Conservation (phyloP, 2,888 invertebrate genomes). For the Ectemnius continuus region DNA sequence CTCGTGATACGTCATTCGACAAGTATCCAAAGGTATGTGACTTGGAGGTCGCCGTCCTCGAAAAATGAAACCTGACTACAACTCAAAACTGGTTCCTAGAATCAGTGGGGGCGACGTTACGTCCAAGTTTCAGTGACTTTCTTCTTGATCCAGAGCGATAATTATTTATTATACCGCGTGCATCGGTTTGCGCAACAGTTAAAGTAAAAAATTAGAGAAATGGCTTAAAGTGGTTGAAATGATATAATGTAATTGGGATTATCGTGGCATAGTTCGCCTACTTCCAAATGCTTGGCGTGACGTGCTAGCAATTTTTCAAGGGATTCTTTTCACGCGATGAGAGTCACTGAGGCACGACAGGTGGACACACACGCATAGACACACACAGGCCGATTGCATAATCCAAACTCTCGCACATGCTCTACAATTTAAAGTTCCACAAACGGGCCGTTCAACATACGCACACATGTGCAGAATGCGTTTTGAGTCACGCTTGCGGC, state of each 20-base stretch:
- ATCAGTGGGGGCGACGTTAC: neutral
- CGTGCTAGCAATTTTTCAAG: slow-evolving; percentile 3
- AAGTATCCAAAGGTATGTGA: neutral
- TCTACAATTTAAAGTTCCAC: neutral
- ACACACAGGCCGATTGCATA: slow-evolving; percentile 20
- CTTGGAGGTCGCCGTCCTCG: slow-evolving; percentile 19
- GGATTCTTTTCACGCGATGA: slow-evolving; percentile 19
- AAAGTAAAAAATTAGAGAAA: too few species aligned
- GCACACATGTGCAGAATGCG: too few species aligned
- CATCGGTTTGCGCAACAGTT: too few species aligned
- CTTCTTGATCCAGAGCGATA: too few species aligned
- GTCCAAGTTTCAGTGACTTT: too few species aligned
- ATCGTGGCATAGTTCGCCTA: too few species aligned
- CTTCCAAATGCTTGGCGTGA: too few species aligned
- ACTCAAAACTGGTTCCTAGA: slow-evolving; percentile 4
- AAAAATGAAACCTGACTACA: slow-evolving; percentile 8
- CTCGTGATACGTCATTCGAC: neutral
- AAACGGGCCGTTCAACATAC: too few species aligned
- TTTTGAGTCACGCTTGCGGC: too few species aligned
- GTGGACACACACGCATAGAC: slow-evolving; percentile 16
- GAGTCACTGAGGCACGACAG: slow-evolving; percentile 36
- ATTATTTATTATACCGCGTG: too few species aligned
- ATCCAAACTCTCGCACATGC: slow-evolving; percentile 6
- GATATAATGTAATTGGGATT: too few species aligned
- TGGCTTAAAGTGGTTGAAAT: too few species aligned